phyloP scores from a whole-genome alignment of 2,797 vertebrate genomes.

The Sorex maritimensis region DNA sequence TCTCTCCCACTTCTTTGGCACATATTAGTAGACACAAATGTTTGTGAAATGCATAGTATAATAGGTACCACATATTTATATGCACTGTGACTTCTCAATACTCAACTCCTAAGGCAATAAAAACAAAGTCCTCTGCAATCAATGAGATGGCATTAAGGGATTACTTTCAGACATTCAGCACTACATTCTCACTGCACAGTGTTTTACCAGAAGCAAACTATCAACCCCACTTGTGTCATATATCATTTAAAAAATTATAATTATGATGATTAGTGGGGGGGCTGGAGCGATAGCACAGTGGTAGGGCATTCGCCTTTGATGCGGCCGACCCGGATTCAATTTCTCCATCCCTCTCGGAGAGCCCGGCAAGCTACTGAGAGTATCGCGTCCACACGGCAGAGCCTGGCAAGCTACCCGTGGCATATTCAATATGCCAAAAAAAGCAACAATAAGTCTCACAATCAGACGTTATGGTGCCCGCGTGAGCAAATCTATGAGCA shows the following conservation, averaged over 20 bases:
- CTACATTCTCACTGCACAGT: neutral
- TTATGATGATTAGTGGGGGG: too few species aligned
- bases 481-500: too few species aligned
- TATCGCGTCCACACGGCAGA: too few species aligned
- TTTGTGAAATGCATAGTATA: neutral
- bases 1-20: neutral
- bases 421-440: too few species aligned
- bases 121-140: neutral
- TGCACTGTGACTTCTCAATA: neutral
- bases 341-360: too few species aligned
- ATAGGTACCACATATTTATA: neutral
- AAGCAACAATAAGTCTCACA: too few species aligned
- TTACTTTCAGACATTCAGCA: conserved; percentile 13
- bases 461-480: too few species aligned
- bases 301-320: too few species aligned
- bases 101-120: neutral
- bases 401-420: too few species aligned
- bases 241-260: neutral
- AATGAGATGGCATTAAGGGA: neutral
- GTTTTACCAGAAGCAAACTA: neutral
- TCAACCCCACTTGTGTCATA: neutral
- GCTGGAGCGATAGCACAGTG: too few species aligned
- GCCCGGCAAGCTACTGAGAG: too few species aligned
- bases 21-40: neutral
- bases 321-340: too few species aligned